These are phyloP conservation scores for Akabosia matsudoensis DNA, from an alignment of 1,140 invertebrate genomes.

Conservation along the genomic window DNA sequence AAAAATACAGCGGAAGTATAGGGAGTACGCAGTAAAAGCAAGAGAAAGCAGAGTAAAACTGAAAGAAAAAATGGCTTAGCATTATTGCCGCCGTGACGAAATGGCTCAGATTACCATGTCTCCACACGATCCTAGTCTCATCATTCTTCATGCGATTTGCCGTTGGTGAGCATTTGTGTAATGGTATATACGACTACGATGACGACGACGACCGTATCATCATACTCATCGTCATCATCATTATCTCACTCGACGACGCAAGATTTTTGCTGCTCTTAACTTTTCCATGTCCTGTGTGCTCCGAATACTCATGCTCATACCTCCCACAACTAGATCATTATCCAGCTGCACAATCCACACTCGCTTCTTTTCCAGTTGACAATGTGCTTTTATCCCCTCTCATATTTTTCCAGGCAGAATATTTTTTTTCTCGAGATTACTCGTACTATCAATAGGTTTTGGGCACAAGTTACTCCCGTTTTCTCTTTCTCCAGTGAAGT, in stretches of 20 bases:
- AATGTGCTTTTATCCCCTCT: not conserved
- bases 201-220: slow-evolving; percentile 13
- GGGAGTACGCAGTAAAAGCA: too few relatives aligned
- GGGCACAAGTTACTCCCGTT: not conserved
- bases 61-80: slow-evolving; percentile 18
- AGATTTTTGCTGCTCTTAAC: not conserved
- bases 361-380: not conserved
- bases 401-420: not conserved
- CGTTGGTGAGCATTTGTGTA: slow-evolving; percentile 12
- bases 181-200: not conserved
- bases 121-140: slow-evolving; percentile 46
- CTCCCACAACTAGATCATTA: not conserved
- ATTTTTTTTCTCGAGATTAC: not conserved
- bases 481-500: not conserved
- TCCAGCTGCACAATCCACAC: not conserved
- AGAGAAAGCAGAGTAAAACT: not conserved
- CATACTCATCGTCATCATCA: slow-evolving; percentile 20
- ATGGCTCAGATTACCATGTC: slow-evolving; percentile 47
- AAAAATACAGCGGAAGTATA: not conserved
- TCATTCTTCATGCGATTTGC: slow-evolving; percentile 40
- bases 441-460: too few relatives aligned
- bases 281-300: too few relatives aligned
- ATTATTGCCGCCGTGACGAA: slow-evolving; percentile 46
- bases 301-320: too few relatives aligned
- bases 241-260: not conserved